These are phyloP conservation scores for Amblyopsis rosae DNA, from an alignment of 2,113 vertebrate species.

Conservation along the genomic window DNA sequence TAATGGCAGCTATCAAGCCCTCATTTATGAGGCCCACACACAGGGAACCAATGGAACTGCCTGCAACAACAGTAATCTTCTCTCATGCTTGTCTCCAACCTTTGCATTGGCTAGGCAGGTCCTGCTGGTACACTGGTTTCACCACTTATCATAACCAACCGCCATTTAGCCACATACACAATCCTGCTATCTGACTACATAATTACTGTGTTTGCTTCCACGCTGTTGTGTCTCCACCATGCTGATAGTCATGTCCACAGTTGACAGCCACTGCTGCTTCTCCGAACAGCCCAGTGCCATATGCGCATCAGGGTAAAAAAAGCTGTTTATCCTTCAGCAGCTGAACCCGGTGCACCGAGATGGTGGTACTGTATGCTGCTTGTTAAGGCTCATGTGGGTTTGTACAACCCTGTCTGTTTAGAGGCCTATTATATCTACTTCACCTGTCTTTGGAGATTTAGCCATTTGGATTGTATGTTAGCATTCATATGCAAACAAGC, in stretches of 20 bases:
- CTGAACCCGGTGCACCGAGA: slow-evolving; percentile 29
- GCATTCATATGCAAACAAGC: not conserved
- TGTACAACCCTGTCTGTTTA: not conserved
- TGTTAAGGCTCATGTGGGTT: slow-evolving; percentile 19
- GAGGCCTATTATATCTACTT: not conserved
- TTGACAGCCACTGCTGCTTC: slow-evolving; percentile 54
- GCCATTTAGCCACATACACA: slow-evolving; percentile 65
- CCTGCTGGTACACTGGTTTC: slow-evolving; percentile 58
- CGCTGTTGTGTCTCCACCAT: slow-evolving; percentile 57
- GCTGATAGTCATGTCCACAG: slow-evolving; percentile 52
- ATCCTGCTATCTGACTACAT: slow-evolving; percentile 56
- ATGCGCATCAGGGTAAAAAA: slow-evolving; percentile 19
- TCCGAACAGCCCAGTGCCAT: slow-evolving; percentile 27
- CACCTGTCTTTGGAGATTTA: slow-evolving; percentile 25
- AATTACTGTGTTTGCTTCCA: slow-evolving; percentile 65
- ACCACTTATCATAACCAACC: slow-evolving; percentile 63
- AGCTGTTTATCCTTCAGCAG: slow-evolving; percentile 38
- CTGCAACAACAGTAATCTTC: slow-evolving; percentile 59
- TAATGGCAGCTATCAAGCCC: slow-evolving; percentile 54
- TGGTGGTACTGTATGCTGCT: not conserved
- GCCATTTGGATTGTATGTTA: not conserved
- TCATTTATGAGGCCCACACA: slow-evolving; percentile 29
- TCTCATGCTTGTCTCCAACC: slow-evolving; percentile 59
- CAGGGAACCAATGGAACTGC: slow-evolving; percentile 27
- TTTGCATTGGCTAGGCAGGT: slow-evolving; percentile 46